Evolutionary conservation across 2,113 vertebrate species (phyloP), one percentile per base, ranked within the genome.

Genomic region (Dunckerocampus dactyliophorus): DNA sequence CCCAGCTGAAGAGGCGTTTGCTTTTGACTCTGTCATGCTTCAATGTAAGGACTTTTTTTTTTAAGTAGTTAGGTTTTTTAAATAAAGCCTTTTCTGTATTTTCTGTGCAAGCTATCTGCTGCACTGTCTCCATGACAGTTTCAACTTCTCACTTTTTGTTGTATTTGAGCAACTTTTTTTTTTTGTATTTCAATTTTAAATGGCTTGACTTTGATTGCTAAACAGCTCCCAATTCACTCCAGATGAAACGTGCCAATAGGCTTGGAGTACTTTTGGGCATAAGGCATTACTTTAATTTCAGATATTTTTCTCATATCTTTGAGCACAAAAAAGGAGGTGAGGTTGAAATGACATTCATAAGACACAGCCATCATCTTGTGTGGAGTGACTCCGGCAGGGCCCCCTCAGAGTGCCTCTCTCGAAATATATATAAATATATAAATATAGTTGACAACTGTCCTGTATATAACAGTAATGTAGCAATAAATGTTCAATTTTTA

Each of bases 401-500:
- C 37, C 88, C 82, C 81, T 86, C 82, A 72, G 90, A 91, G 89
- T 92, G 79, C 87, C 85, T 90, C 87, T 77, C 78, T 80, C 77
- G 69, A 66, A 42, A 55, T 82, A 67, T 86, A 85, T 80, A 90
- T 88, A 91, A 87, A 91, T 88, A 92, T 45, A 83, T 81, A 90
- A 91, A 90, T 92, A 90, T 85, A 93, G 88, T 88, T 89, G 83
- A 90, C 91, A 93, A 91, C 92, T 93, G 92, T 93, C 92, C 85
- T 95, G 94, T 94, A 94, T 91, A 92, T 93, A 94, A 94, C 92
- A 92, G 92, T 93, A 93, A 92, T 95, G 92, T 93, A 94, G 94
- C 95, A 95, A 94, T 96, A 95, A 94, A 95, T 92, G 93, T 94
- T 92, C 92, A 91, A 89, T 94, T 94, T 92, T 94, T 93, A 90